Conservation (phyloP, 2,797 vertebrate species). For the Betta splendens region DNA sequence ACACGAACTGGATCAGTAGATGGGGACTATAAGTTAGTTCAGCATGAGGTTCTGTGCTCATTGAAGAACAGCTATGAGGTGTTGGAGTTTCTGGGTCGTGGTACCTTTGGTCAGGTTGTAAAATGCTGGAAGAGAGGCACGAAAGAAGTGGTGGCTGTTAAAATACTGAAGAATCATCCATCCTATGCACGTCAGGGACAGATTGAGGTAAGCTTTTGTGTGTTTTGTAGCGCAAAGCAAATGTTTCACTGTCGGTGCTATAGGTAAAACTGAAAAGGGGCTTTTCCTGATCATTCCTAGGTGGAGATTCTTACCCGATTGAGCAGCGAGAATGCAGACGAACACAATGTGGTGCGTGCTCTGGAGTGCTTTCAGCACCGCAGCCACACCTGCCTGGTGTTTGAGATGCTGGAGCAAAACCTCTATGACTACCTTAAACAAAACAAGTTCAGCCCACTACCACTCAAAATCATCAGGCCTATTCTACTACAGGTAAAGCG, state of each 20-base stretch:
- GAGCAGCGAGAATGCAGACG: constrained; percentile 94
- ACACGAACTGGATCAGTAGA: constrained; percentile 79
- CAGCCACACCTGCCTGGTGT: constrained; percentile 95
- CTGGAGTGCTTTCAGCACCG: constrained; percentile 97
- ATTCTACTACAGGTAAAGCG: constrained; percentile 88
- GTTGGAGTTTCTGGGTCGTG: constrained; percentile 94
- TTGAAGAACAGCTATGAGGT: constrained; percentile 96
- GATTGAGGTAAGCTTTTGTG: constrained; percentile 86
- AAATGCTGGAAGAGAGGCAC: constrained; percentile 98
- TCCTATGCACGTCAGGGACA: constrained; percentile 97
- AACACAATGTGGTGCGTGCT: constrained; percentile 95
- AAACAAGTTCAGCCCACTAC: constrained; percentile 98
- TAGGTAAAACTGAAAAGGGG: no score
- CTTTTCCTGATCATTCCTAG: constrained; percentile 43
- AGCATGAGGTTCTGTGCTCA: constrained; percentile 94
- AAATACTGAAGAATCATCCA: constrained; percentile 98
- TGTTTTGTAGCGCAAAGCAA: neutral
- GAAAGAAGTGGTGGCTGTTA: constrained; percentile 93
- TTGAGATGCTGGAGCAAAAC: constrained; percentile 99
- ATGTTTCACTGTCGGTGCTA: neutral
- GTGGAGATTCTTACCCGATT: constrained; percentile 91
- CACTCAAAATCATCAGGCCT: constrained; percentile 94
- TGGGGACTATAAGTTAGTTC: constrained; percentile 95
- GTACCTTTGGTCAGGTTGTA: constrained; percentile 96
- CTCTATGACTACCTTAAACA: constrained; percentile 98